Evolutionary conservation across 2,797 vertebrate species (phyloP), one percentile per base, ranked within the genome.

Genomic region (Somateria mollissima): DNA sequence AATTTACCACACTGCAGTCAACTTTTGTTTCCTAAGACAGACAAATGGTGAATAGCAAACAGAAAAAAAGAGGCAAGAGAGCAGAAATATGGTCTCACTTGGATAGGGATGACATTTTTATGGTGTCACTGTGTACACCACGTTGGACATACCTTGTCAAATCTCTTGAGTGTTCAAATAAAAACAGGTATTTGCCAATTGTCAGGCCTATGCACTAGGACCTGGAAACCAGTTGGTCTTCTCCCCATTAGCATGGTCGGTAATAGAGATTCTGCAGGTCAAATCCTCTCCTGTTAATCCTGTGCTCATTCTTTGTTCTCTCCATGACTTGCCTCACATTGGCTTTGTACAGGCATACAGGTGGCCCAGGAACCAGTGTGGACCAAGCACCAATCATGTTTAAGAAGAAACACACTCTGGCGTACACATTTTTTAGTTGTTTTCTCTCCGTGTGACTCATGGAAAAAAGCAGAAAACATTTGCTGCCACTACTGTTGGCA

Each of bases 401-500:
- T 17, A 62, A 57, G 82, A 73, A 53, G 41, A 34, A 93, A 78
- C 30, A 21, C 17, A 4, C 36, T 69, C 49, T 84, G 62, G 47
- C 76, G 67, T 74, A 54, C 12, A 27, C 8, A 14, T 66, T 36
- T n/a, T 77, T 65, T 10, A 89, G 54, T 16, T 1, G 5, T 69
- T 92, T 87, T 89, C 72, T n/a, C 61, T 77, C 43, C 19, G 5
- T 45, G 41, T 49, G 77, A 39, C 71, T 74, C 61, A n/a, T 21
- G 71, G 72, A 72, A 79, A 89, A 95, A 94, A 79, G 64, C 74
- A 90, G 77, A 75, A 76, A 76, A 88, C 28, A 79, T 82, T 51
- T 89, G 53, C 88, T 87, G 73, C 84, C 0, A 0, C 62, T 88
- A 8, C 65, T 56, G 78, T 69, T 74, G 51, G 86, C 45, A 90